phyloP scores from a whole-genome alignment of 2,113 vertebrate genomes.

The Mungos mungo region DNA sequence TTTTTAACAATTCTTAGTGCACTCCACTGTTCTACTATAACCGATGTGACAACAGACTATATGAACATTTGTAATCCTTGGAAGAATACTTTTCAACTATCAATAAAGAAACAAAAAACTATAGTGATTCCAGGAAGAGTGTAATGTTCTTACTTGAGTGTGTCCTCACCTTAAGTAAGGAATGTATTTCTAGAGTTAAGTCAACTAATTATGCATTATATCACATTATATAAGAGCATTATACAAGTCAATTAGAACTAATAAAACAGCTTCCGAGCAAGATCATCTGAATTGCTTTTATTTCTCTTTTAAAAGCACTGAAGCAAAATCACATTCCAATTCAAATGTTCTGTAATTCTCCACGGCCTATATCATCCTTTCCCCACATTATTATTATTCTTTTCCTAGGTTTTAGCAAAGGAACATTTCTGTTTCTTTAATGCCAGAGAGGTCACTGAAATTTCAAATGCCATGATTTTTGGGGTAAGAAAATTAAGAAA shows the following conservation, averaged over 20 bases:
- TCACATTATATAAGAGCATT: background rate
- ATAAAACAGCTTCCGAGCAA: conserved; percentile 29
- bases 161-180: background rate
- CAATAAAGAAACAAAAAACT: background rate
- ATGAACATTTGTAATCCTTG: background rate
- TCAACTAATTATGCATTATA: conserved; percentile 13
- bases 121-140: background rate
- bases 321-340: background rate
- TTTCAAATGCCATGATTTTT: background rate
- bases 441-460: conserved; percentile 14
- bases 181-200: conserved; percentile 26
- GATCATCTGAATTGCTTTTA: conserved; percentile 34
- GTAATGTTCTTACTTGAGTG: background rate
- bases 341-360: conserved; percentile 14
- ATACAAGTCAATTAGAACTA: conserved; percentile 28
- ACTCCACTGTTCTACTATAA: background rate
- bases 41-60: background rate
- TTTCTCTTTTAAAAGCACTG: conserved; percentile 35
- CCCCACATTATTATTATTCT: background rate
- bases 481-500: background rate
- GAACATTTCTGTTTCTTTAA: background rate
- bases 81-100: background rate
- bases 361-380: background rate
- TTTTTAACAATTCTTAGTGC: background rate
- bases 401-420: background rate